These are phyloP conservation scores for Drosophila burlai DNA, from an alignment of 1,140 invertebrate genomes.

Conservation along the genomic window DNA sequence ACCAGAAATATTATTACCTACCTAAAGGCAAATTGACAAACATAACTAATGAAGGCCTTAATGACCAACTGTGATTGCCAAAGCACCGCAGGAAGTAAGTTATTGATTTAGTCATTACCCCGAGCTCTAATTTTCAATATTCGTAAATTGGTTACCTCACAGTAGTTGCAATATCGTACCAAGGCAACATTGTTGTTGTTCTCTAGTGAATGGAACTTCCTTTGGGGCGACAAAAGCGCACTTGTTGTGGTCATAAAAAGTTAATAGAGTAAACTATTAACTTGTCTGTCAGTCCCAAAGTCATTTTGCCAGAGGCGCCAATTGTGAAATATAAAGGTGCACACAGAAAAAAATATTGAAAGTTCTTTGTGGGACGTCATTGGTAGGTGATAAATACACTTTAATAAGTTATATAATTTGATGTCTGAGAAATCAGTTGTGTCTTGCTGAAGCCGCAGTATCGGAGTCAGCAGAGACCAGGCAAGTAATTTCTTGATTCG, in stretches of 20 bases:
- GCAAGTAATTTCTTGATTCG: background rate
- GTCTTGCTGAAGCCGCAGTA: no score
- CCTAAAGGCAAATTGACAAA: constrained; percentile 30
- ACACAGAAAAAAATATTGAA: background rate
- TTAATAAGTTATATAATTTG: no score
- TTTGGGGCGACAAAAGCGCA: constrained; percentile 46
- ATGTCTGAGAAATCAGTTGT: no score
- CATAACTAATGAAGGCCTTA: constrained; percentile 39
- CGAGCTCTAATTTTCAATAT: constrained; percentile 56
- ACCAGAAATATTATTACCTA: background rate
- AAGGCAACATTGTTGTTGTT: constrained; percentile 14
- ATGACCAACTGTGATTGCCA: constrained; percentile 42
- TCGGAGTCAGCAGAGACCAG: no score
- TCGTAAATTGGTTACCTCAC: constrained; percentile 50
- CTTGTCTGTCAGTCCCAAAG: constrained; percentile 66
- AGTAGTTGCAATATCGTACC: background rate
- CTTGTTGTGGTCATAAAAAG: constrained; percentile 54
- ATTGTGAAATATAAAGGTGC: constrained; percentile 41
- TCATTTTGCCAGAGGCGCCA: constrained; percentile 43
- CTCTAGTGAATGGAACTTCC: constrained; percentile 54
- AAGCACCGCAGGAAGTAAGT: constrained; percentile 62
- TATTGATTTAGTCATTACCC: constrained; percentile 67
- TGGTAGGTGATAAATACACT: background rate
- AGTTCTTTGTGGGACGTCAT: background rate
- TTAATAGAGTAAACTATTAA: constrained; percentile 70